These are phyloP conservation scores for Atrina japonica DNA, from an alignment of 2,888 invertebrate genomes.

Conservation along the genomic window DNA sequence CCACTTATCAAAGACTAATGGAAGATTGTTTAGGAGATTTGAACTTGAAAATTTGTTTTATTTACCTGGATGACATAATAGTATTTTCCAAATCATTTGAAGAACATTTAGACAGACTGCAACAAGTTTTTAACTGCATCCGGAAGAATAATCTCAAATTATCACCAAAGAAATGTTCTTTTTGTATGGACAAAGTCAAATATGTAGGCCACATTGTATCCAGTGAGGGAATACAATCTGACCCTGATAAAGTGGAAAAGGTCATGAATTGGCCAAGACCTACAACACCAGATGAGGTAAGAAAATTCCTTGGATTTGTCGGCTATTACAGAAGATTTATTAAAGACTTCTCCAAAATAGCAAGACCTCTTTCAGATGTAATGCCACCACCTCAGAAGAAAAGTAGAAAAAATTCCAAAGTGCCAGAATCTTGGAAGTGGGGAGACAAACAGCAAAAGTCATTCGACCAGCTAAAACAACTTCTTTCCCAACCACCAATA, in stretches of 20 bases:
- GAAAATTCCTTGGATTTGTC: too few relatives aligned
- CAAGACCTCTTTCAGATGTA: neutral
- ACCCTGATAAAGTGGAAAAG: slow-evolving; percentile 45
- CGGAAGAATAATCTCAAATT: slow-evolving; percentile 41
- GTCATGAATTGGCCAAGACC: slow-evolving; percentile 48
- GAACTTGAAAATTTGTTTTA: slow-evolving; percentile 39
- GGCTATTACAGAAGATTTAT: neutral
- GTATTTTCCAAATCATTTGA: slow-evolving; percentile 41
- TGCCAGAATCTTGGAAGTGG: slow-evolving; percentile 36
- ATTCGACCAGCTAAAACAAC: slow-evolving; percentile 35
- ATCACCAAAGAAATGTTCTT: slow-evolving; percentile 44
- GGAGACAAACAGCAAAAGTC: slow-evolving; percentile 12
- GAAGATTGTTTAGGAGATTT: slow-evolving; percentile 28
- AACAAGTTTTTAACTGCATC: slow-evolving; percentile 37
- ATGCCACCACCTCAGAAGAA: slow-evolving; percentile 8
- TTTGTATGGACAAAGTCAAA: slow-evolving; percentile 28
- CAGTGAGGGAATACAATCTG: slow-evolving; percentile 41
- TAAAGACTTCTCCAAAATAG: neutral
- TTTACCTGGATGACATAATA: slow-evolving; percentile 55
- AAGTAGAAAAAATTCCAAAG: slow-evolving; percentile 10
- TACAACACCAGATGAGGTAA: slow-evolving; percentile 17
- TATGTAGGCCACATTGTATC: slow-evolving; percentile 47
- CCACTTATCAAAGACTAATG: slow-evolving; percentile 14
- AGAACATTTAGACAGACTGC: slow-evolving; percentile 41
- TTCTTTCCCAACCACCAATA: slow-evolving; percentile 39